Evolutionary conservation across 2,888 invertebrate genomes (phyloP), one percentile per base, ranked within the genome.

Genomic region (Eristalis arbustorum): DNA sequence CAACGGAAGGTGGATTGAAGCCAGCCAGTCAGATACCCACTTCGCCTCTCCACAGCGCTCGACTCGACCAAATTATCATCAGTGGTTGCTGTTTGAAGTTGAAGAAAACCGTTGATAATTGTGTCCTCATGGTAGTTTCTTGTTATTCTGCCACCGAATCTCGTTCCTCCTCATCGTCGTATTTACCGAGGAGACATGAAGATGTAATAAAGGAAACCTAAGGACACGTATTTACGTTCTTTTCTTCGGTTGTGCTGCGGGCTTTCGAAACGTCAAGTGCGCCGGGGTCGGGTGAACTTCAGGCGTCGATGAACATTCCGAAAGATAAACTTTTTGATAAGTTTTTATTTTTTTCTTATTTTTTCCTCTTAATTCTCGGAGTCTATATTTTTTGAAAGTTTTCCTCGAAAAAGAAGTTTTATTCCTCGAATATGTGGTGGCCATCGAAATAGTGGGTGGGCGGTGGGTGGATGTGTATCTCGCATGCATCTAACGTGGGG

Each of bases 241-340:
- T 61, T 69, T 66, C 59, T 31, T 18, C 31, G 22, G 1, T 25
- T 25, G 25, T 75, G 11, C 40, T 59, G 62, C 18, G 14, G 59
- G 34, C 63, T 68, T 67, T 75, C 68, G 63, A 42, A 40, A 72
- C 67, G 61, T 69, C 42, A 68, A 59, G 59, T 59, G 25, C 25
- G n/a, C 23, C 10, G 14, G 34, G 37, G 31, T 56, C 42, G 62
- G 56, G 71, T 42, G 57, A 76, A 81, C 84, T 85, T 81, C 56
- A 80, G 77, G 81, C 81, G 84, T 76, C 84, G 57, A 85, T 81
- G 81, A 81, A 77, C 68, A 73, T 81, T 77, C 66, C 64, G n/a
- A 42, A 77, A 73, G 84, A 77, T 77, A 74, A 85, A 85, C 81
- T 85, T 85, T 81, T 25, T 69, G 31, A 81, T 62, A 81, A 77